Base-by-base conservation (phyloP, 1,140 invertebrate genomes). In the Bradysia coprophila region DNA sequence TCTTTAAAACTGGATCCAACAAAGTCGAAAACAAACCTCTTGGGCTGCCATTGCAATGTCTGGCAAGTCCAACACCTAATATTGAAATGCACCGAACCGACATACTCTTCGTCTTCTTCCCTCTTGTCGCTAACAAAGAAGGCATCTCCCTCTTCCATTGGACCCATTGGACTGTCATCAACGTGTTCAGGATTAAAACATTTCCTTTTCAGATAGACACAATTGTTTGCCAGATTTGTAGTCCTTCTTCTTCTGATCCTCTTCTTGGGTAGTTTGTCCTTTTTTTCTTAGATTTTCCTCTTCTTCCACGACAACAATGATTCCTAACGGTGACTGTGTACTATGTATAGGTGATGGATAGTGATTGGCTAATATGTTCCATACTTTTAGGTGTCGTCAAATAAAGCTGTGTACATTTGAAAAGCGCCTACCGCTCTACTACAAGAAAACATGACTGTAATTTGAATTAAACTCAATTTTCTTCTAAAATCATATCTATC, bases 231-330 rank as follows among this genome's bases (percentile, higher is more conserved):
- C 91, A 53, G 84, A 86, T 64, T 89, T 95, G 61, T 76, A 96
- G 59, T 97, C 93, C 19, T 63, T 78, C 54, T 88, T 78, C 57
- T 92, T 95, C 53, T 89, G 87, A 46, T 96, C 90, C 54, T 89
- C 85, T 21, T 87, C 86, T 80, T 81, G 13, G 70, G 68, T 21
- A 74, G 62, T 44, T 72, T 69, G 34, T 82, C 80, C 62, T 75
- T 78, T 64, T 85, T 91, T 56, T 95, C 89, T 61, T 81, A 76
- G 46, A 97, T 73, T 68, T 98, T 99, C 52, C 87, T 77, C 61
- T 95, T 96, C 59, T 99, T 99, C 96, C 96, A 99, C 22, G 85
- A 82, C 15, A 96, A 64, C 64, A 99, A 99, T 9, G 89, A 85
- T 64, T 97, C 92, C 22, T n/a, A n/a, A n/a, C n/a, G n/a, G n/a